A percentile compares a stretch with the other conserved stretches of the same genome.
These are phyloP conservation scores for Amblyopsis rosae DNA, from an alignment of 2,113 vertebrate species.

Conservation along the genomic window DNA sequence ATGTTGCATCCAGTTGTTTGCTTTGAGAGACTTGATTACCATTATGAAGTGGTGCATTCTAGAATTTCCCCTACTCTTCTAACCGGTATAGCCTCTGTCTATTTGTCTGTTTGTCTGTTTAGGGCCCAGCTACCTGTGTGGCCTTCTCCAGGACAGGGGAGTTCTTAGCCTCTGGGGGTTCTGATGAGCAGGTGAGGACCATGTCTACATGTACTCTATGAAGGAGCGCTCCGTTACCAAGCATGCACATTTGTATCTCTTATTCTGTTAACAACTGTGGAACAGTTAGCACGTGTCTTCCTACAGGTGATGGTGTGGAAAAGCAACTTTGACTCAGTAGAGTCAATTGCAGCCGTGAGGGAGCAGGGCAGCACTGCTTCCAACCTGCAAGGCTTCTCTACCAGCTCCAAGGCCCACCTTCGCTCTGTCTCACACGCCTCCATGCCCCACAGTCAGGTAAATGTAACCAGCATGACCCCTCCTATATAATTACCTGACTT, in stretches of 20 bases:
- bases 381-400: constrained; percentile 34
- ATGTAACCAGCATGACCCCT: background rate
- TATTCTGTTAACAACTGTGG: background rate
- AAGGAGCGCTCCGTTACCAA: background rate
- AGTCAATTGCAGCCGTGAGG: constrained; percentile 59
- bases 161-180: constrained; percentile 90
- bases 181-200: constrained; percentile 88
- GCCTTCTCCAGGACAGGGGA: constrained; percentile 88
- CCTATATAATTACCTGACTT: background rate
- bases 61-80: background rate
- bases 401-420: constrained; percentile 21
- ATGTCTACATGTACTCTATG: background rate
- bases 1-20: too few relatives aligned
- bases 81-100: background rate
- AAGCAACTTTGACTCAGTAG: constrained; percentile 85
- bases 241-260: background rate
- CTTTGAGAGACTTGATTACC: too few relatives aligned
- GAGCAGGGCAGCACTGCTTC: constrained; percentile 50
- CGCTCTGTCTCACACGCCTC: constrained; percentile 14
- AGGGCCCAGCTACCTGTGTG: constrained; percentile 89
- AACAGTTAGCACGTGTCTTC: background rate
- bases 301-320: constrained; percentile 95
- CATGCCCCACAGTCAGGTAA: constrained; percentile 52
- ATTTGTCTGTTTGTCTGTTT: background rate
- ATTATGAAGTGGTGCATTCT: background rate